phyloP scores from a whole-genome alignment of 2,113 vertebrate genomes.

The Nothobranchius kuhntae region DNA sequence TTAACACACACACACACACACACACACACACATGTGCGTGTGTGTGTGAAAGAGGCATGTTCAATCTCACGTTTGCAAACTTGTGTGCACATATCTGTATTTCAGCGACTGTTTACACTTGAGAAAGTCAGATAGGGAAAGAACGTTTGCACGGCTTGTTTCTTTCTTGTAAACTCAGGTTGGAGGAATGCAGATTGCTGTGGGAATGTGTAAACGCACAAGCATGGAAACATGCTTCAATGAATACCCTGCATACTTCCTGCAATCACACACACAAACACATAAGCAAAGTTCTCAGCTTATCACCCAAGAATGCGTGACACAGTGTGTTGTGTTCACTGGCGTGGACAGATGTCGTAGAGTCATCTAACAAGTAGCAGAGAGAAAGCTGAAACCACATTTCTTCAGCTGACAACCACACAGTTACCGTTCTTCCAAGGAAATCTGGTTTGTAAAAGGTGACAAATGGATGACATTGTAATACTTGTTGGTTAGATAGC shows the following conservation, averaged over 20 bases:
- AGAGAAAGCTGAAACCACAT: constrained; percentile 12
- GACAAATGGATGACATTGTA: too few species aligned
- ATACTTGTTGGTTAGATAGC: too few species aligned
- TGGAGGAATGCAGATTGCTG: constrained; percentile 46
- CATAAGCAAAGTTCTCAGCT: constrained; percentile 57
- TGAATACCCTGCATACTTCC: constrained; percentile 8
- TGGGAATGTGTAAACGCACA: constrained; percentile 33
- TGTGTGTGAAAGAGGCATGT: constrained; percentile 42
- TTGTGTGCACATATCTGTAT: not conserved
- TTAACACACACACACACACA: too few species aligned
- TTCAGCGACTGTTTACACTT: constrained; percentile 24
- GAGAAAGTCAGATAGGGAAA: constrained; percentile 29
- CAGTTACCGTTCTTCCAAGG: too few species aligned
- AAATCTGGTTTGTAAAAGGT: too few species aligned
- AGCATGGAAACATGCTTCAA: constrained; percentile 21
- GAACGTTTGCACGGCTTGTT: constrained; percentile 28
- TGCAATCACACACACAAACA: not conserved
- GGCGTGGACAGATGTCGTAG: constrained; percentile 19
- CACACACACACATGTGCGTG: too few species aligned
- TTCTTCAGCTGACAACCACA: not conserved
- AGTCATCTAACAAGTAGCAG: constrained; percentile 13
- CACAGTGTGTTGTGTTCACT: constrained; percentile 16
- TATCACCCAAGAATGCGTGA: constrained; percentile 34
- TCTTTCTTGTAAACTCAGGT: constrained; percentile 38
- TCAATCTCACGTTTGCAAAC: constrained; percentile 47